Base-by-base conservation (phyloP, 2,113 vertebrate species). In the Thinocorus orbignyianus region DNA sequence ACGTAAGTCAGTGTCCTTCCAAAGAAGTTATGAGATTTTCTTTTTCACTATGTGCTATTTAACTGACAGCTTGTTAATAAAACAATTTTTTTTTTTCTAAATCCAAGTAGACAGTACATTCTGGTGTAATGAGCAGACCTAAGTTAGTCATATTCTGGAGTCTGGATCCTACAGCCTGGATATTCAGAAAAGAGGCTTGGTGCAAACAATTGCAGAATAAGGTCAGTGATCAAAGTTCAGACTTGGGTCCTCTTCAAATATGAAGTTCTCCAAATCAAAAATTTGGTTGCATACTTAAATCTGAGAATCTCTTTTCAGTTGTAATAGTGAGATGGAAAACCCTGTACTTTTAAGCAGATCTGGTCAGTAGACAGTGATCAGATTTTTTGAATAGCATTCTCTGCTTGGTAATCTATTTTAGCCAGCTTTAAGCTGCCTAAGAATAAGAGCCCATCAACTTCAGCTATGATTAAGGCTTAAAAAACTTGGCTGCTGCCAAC, bases 381-480 rank as follows among this genome's bases (percentile, higher is more conserved):
- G 55, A 70, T 88, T 93, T 95, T 95, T 92, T 0, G 0, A 81
- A 83, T 41, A 74, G 61, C 24, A 35, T 93, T 73, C 49, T 92
- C 85, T 88, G 49, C 58, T 86, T 92, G 37, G 26, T 74, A 68
- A 96, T 88, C 64, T 86, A 68, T 90, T 95, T 92, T 74, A 92
- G 66, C 51, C 35, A 93, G 51, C 51, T 93, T 90, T 94, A 92
- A 81, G 26, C 46, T 95, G 76, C 71, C 88, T 83, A 83, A 81
- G 92, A 94, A 57, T 65, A 93, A 85, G 17, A 96, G 23, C 33
- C 44, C 55, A 73, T 90, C 44, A 83, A 60, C 92, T 95, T 93
- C 77, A 94, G 58, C 51, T 81, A 70, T 0, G 2, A 90, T 94
- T 95, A 92, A 86, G 42, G 46, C 79, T 93, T 93, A 82, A 83